phyloP scores from a whole-genome alignment of 2,113 vertebrate genomes.

The Pseudorectes ferrugineus region DNA sequence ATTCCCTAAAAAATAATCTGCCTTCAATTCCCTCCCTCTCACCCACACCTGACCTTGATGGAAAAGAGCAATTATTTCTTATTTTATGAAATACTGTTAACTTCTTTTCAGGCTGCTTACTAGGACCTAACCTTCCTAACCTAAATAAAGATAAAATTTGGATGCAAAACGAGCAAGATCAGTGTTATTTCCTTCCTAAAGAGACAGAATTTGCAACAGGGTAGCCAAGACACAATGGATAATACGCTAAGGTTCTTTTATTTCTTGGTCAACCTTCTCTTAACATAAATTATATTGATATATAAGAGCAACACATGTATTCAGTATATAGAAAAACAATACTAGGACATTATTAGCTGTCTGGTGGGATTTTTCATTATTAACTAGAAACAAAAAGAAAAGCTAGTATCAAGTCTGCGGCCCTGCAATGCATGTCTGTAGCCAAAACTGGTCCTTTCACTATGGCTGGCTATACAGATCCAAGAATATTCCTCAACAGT shows the following conservation, averaged over 20 bases:
- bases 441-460: neutral
- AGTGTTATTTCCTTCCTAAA: neutral
- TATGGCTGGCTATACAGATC: neutral
- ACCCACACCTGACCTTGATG: neutral
- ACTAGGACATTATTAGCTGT: neutral
- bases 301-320: neutral
- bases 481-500: neutral
- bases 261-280: neutral
- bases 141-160: neutral
- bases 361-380: neutral
- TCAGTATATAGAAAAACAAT: neutral
- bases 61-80: neutral
- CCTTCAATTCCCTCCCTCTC: neutral
- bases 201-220: neutral
- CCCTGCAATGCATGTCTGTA: neutral
- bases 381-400: neutral
- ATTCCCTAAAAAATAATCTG: neutral
- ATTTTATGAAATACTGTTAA: neutral
- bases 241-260: neutral
- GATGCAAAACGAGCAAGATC: neutral
- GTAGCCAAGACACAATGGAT: neutral
- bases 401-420: neutral
- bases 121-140: neutral
- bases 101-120: neutral
- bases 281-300: neutral